These are phyloP conservation scores for Heptranchias perlo DNA, from an alignment of 2,113 vertebrate species.

Conservation along the genomic window DNA sequence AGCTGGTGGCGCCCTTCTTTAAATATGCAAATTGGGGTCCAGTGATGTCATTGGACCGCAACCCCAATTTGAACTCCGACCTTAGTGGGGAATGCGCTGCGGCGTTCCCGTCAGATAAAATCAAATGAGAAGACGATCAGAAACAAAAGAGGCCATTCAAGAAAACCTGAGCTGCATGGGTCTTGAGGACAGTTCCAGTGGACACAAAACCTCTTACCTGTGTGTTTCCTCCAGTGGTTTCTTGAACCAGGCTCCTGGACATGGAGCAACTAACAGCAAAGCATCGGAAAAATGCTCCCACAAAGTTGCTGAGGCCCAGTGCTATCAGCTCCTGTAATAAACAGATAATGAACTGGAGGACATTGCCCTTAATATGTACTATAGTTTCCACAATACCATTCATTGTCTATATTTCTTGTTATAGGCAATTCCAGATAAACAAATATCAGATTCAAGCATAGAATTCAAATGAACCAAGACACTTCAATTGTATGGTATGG, in stretches of 20 bases:
- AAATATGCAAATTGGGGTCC: not conserved
- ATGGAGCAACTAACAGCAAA: slow-evolving; percentile 89
- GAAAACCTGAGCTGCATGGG: not conserved
- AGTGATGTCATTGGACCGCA: not conserved
- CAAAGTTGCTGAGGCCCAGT: slow-evolving; percentile 74
- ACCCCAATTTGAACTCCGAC: not conserved
- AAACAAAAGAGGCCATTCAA: too few species aligned
- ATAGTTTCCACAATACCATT: not conserved
- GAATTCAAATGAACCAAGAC: not conserved
- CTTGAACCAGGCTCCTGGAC: slow-evolving; percentile 85
- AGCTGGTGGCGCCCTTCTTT: not conserved
- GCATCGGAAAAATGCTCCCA: slow-evolving; percentile 83
- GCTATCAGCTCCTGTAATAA: slow-evolving; percentile 77
- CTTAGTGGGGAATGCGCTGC: not conserved
- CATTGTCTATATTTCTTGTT: not conserved
- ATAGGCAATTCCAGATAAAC: not conserved
- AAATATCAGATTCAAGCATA: not conserved
- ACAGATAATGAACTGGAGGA: not conserved
- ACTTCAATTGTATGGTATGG: not conserved
- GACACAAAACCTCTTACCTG: slow-evolving; percentile 62
- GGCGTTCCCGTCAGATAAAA: too few species aligned
- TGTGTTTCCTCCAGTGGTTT: slow-evolving; percentile 78
- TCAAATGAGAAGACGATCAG: too few species aligned
- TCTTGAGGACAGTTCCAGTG: not conserved
- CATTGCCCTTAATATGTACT: not conserved